phyloP scores from a whole-genome alignment of 2,888 invertebrate species.

The Ormia ochracea region DNA sequence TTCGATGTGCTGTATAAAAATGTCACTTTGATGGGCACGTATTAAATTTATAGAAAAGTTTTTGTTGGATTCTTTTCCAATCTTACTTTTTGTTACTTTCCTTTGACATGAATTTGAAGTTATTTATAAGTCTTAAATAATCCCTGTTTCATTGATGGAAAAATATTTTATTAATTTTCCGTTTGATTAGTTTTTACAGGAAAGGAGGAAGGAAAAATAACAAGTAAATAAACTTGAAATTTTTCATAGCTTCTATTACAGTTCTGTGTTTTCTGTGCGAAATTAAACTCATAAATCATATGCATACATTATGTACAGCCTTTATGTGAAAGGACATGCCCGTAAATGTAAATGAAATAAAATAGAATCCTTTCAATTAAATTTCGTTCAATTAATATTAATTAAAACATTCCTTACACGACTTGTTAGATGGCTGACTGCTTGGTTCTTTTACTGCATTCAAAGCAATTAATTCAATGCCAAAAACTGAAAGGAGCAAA shows the following conservation, averaged over 20 bases:
- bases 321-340: slow-evolving; percentile 64
- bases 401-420: slow-evolving; percentile 70
- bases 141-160: slow-evolving; percentile 50
- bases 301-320: slow-evolving; percentile 72
- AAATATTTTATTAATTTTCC: slow-evolving; percentile 57
- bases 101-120: slow-evolving; percentile 49
- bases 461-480: slow-evolving; percentile 57
- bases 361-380: slow-evolving; percentile 74
- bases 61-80: neutral
- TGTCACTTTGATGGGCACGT: slow-evolving; percentile 62
- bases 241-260: neutral
- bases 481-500: slow-evolving; percentile 33
- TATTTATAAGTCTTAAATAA: slow-evolving; percentile 45
- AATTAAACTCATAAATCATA: slow-evolving; percentile 73
- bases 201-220: too few species aligned
- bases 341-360: slow-evolving; percentile 67
- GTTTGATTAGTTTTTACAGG: slow-evolving; percentile 47
- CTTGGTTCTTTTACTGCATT: neutral
- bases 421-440: slow-evolving; percentile 21
- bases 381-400: slow-evolving; percentile 74
- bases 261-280: neutral
- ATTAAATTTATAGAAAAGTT: slow-evolving; percentile 55
- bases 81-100: slow-evolving; percentile 20
- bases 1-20: slow-evolving; percentile 54
- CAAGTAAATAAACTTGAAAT: slow-evolving; percentile 10